Base-by-base conservation (phyloP, 2,888 invertebrate species). In the Chymomyza fuscimana region DNA sequence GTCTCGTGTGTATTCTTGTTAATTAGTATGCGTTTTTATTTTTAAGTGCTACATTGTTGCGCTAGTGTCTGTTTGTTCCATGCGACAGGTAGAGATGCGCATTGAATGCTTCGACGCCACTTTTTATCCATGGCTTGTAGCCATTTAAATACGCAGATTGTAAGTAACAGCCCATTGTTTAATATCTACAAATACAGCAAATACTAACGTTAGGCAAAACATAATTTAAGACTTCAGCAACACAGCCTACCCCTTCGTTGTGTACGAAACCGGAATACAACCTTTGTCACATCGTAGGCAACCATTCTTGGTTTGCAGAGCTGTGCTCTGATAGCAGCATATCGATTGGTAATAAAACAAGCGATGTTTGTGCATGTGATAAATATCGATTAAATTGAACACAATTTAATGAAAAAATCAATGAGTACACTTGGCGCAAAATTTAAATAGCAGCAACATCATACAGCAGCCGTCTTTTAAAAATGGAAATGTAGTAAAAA, bases 1-100 rank as follows among this genome's bases (percentile, higher is more conserved):
- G 99, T 97, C 93, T 99, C 99, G 91, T 98, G 96, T 60, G 99
- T 99, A 94, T 99, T 99, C 97, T 97, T 70, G 25, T 76, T 84
- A 81, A 87, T 86, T 56, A 70, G 51, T 58, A 40, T 29, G 22
- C 29, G 19, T n/a, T 46, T 84, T 85, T 69, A 78, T 70, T 86
- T 88, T 87, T 29, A 10, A 56, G 40, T 51, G n/a, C 15, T 7
- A 19, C 50, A 56, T 6, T 62, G 16, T 61, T 12, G 32, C 12
- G n/a, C 5, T 15, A 61, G 32, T 61, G 25, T 19, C 5, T 4
- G 16, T 15, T 25, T 79, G 72, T 80, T 63, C 46, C n/a, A n/a
- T n/a, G n/a, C n/a, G n/a, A n/a, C n/a, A n/a, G n/a, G n/a, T n/a
- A n/a, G n/a, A n/a, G n/a, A 73, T 84, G 74, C 63, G 70, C 78